Conservation (phyloP, 2,888 invertebrate species). For the Drosophila demipolita region DNA sequence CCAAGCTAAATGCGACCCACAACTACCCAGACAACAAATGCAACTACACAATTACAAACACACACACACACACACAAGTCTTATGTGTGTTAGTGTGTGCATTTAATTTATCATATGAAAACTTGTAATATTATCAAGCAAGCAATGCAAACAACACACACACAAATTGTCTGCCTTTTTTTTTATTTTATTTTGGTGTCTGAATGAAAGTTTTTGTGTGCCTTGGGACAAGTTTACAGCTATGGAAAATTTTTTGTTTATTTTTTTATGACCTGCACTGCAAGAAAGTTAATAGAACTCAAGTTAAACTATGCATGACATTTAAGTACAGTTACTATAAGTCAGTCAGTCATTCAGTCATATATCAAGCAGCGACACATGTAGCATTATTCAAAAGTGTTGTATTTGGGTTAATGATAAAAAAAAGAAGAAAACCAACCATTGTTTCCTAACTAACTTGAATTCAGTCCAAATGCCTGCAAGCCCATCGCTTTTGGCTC, state of each 20-base stretch:
- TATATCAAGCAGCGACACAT: conserved; percentile 25
- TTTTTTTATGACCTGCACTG: conserved; percentile 44
- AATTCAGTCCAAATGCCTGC: conserved; percentile 4
- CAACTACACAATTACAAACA: conserved; percentile 9
- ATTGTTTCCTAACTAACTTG: background rate
- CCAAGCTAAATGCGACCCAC: conserved; percentile 39
- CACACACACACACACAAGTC: background rate
- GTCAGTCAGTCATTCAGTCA: background rate
- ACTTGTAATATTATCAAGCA: conserved; percentile 42
- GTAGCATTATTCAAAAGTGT: conserved; percentile 18
- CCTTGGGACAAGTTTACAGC: conserved; percentile 39
- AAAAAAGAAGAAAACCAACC: conserved; percentile 1
- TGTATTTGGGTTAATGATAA: conserved; percentile 9
- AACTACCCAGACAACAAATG: conserved; percentile 39
- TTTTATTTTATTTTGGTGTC: background rate
- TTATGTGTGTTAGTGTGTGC: conserved; percentile 8
- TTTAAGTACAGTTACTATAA: conserved; percentile 20
- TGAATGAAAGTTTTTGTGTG: conserved; percentile 53
- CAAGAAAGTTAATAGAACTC: conserved; percentile 51
- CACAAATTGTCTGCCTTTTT: conserved; percentile 14
- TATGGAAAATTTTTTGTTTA: conserved; percentile 29
- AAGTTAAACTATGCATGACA: conserved; percentile 57
- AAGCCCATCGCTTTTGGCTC: background rate
- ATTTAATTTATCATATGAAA: conserved; percentile 51
- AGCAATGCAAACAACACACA: background rate